Evolutionary conservation across 2,888 invertebrate species (phyloP).

Genomic region (Limulus polyphemus): DNA sequence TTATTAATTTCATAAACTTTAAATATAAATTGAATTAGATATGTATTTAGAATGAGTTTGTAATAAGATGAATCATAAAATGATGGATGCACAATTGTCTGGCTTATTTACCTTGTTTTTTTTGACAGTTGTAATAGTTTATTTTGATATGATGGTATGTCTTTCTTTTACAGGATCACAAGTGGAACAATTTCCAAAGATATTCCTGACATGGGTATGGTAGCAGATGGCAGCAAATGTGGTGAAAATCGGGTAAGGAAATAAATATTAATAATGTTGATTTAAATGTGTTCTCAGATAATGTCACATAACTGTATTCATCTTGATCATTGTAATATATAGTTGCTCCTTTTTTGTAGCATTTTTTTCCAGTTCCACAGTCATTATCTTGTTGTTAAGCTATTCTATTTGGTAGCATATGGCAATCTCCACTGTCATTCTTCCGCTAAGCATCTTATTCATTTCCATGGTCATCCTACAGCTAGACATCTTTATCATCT

Average conservation of each 20-base stretch:
- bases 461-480: too few species aligned
- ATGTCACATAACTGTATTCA: not conserved
- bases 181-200: conserved; percentile 52
- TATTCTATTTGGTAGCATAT: too few species aligned
- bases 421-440: too few species aligned
- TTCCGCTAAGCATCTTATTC: too few species aligned
- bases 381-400: too few species aligned
- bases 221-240: conserved; percentile 86
- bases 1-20: too few species aligned
- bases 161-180: conserved; percentile 43
- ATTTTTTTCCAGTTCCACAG: conserved; percentile 1
- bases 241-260: conserved; percentile 61
- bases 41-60: too few species aligned
- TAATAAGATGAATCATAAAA: too few species aligned
- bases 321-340: not conserved
- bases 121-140: not conserved
- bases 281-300: not conserved
- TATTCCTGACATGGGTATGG: conserved; percentile 68
- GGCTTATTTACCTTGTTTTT: not conserved
- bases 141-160: too few species aligned
- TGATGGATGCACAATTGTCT: too few species aligned
- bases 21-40: too few species aligned
- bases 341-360: not conserved
- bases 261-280: not conserved
- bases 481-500: too few species aligned